A percentile compares a stretch with the other conserved stretches of the same genome.
These are phyloP conservation scores for Drosophila lini DNA, from an alignment of 1,140 invertebrate species.

Conservation along the genomic window DNA sequence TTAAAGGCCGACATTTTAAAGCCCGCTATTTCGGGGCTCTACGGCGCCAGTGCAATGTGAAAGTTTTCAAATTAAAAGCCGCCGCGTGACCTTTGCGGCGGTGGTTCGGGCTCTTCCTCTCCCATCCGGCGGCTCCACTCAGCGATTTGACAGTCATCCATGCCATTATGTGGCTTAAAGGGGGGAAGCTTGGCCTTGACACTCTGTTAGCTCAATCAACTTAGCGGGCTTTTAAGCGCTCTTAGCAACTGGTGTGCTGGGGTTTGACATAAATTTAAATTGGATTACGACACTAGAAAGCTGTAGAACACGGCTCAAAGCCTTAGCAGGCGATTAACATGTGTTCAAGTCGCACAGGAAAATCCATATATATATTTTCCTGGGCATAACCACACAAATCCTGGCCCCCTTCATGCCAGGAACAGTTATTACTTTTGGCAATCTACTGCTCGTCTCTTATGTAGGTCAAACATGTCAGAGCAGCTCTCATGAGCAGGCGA, in stretches of 20 bases:
- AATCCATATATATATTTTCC: not conserved
- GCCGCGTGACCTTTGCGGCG: conserved; percentile 49
- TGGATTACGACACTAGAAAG: conserved; percentile 53
- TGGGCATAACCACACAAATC: conserved; percentile 2
- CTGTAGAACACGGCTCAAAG: conserved; percentile 46
- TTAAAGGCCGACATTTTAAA: conserved; percentile 39
- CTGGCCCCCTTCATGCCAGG: conserved; percentile 18
- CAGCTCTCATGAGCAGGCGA: conserved; percentile 47
- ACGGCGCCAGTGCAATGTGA: conserved; percentile 13
- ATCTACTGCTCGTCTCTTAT: conserved; percentile 10
- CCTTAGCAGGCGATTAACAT: conserved; percentile 25
- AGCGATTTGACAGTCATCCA: conserved; percentile 47
- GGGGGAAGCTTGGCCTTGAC: conserved; percentile 19
- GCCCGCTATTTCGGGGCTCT: conserved; percentile 14
- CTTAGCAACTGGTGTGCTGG: conserved; percentile 27
- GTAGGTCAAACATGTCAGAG: conserved; percentile 62
- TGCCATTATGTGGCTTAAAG: conserved; percentile 36
- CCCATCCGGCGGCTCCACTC: not conserved
- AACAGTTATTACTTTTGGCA: conserved; percentile 51
- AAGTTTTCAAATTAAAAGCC: conserved; percentile 61
- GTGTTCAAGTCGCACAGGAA: conserved; percentile 18
- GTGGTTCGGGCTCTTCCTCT: conserved; percentile 1
- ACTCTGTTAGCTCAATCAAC: conserved; percentile 49
- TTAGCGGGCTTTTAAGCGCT: conserved; percentile 42
- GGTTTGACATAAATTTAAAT: conserved; percentile 63